Base-by-base conservation (phyloP, 2,888 invertebrate genomes). In the Lissocephala sabroskyi region DNA sequence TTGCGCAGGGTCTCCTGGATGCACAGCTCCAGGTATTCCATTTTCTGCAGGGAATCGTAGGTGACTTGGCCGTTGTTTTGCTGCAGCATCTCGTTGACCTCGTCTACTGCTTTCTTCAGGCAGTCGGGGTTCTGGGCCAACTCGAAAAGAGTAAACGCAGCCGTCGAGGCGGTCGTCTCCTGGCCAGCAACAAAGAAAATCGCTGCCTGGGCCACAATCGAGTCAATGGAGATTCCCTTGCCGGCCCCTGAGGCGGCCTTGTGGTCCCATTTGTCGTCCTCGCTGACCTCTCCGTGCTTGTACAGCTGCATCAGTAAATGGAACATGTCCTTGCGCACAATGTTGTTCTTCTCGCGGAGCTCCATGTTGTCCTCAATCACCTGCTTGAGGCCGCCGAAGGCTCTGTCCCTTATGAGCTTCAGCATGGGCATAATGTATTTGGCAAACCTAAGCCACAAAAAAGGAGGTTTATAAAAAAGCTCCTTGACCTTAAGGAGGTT, bases 101-200 rank as follows among this genome's bases (percentile, higher is more conserved):
- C 85, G 2, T 67, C 44, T 37, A 76, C 62, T 0, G 79, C 65
- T 45, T 65, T 80, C 17, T 75, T 54, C 37, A 84, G 79, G 2
- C 83, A 44, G 0, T 82, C 77, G n/a, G 77, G 79, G 62, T 84
- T 65, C 29, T 79, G 63, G 1, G 85, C 79, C 3, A 86, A 60
- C 49, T 83, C 81, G 45, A 80, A 84, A 3, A 84, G 49, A 2
- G 78, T 75, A 51, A 78, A 84, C 23, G 82, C 67, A 6, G 83
- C 58, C 1, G 83, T 76, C 2, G 82, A 75, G 0, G 85, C 78
- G 1, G 85, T 81, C 1, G 85, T 84, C 54, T 85, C 86, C 11
- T 79, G 81, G 0, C 86, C 86, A n/a, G 84, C 86, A 2, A 82
- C 47, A 45, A 82, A 83, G 52, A 86, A 84, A 4, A 84, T 41